phyloP scores from a whole-genome alignment of 1,140 invertebrate genomes.

The Drosophila arizonae region DNA sequence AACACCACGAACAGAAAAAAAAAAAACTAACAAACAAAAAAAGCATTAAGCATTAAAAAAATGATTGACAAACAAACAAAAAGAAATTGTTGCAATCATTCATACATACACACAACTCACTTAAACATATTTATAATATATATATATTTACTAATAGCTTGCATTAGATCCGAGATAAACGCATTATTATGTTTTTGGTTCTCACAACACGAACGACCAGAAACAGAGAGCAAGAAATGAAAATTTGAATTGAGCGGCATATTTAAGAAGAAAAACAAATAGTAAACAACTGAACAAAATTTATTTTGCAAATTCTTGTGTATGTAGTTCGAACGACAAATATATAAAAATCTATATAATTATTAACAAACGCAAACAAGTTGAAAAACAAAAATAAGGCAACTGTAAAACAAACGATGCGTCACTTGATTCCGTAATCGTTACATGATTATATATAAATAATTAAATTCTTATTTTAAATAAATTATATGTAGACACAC shows the following conservation, averaged over 20 bases:
- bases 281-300: not conserved
- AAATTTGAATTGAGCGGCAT: conserved; percentile 6
- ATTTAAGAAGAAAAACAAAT: conserved; percentile 7
- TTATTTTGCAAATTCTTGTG: conserved; percentile 45
- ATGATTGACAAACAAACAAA: conserved; percentile 40
- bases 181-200: conserved; percentile 34
- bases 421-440: conserved; percentile 33
- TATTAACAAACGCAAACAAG: conserved; percentile 7
- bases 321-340: conserved; percentile 56
- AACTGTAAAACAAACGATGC: conserved; percentile 7
- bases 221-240: conserved; percentile 1
- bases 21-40: conserved; percentile 26
- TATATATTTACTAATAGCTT: conserved; percentile 66
- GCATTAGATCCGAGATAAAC: conserved; percentile 49
- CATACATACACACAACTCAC: conserved; percentile 38
- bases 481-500: conserved; percentile 73
- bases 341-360: conserved; percentile 30
- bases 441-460: conserved; percentile 68
- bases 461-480: conserved; percentile 71
- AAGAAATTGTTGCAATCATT: conserved; percentile 39
- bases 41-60: conserved; percentile 44
- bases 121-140: conserved; percentile 65
- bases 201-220: conserved; percentile 26
- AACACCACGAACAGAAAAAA: conserved; percentile 14
- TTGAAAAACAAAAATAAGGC: conserved; percentile 7